Evolutionary conservation across 2,888 invertebrate genomes (phyloP).

Genomic region (Crocallis elinguaria): DNA sequence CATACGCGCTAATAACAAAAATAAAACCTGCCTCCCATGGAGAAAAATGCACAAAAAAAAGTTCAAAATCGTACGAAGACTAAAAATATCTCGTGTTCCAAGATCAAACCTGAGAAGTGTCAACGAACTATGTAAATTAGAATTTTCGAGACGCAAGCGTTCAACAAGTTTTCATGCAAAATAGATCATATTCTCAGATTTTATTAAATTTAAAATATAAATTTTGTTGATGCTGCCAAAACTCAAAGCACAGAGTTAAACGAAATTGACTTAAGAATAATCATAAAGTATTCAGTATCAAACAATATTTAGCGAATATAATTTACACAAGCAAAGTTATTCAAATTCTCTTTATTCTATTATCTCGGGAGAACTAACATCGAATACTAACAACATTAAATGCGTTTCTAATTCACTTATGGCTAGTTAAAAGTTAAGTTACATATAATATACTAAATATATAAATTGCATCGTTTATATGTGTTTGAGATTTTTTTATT

Average conservation of each 20-base stretch:
- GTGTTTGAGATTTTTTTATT: no score
- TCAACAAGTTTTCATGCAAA: constrained; percentile 25
- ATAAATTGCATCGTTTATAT: no score
- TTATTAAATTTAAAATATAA: constrained; percentile 8
- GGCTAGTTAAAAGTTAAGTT: no score
- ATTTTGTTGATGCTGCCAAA: not conserved
- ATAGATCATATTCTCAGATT: constrained; percentile 17
- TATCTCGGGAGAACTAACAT: no score
- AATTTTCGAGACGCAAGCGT: constrained; percentile 19
- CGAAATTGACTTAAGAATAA: not conserved
- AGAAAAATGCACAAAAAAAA: constrained; percentile 58
- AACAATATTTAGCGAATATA: no score
- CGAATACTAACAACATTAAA: no score
- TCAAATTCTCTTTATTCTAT: no score
- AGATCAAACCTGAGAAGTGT: constrained; percentile 42
- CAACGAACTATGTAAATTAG: constrained; percentile 37
- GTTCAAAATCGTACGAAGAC: constrained; percentile 30
- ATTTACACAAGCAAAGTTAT: no score
- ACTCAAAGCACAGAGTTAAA: not conserved
- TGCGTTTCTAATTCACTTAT: no score
- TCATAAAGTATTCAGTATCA: no score
- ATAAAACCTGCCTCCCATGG: constrained; percentile 74
- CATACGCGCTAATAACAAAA: constrained; percentile 76
- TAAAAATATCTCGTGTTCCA: constrained; percentile 38
- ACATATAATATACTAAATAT: no score